These are phyloP conservation scores for Nineta flava DNA, from an alignment of 2,888 invertebrate genomes.

Conservation along the genomic window DNA sequence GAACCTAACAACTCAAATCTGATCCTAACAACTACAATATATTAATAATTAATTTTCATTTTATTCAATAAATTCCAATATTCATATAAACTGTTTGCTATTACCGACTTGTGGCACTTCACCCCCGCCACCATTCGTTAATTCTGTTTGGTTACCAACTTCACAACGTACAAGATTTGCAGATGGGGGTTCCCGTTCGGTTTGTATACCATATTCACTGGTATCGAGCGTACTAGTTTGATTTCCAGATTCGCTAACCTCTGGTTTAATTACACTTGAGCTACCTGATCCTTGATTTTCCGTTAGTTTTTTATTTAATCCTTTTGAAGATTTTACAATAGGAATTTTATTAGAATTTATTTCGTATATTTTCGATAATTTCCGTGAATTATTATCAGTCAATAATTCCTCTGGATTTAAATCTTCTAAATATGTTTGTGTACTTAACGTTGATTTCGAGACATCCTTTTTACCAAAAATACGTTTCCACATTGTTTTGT, in stretches of 20 bases:
- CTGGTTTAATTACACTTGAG: background rate
- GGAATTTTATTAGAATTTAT: background rate
- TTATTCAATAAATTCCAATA: too few relatives aligned
- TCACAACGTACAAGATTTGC: background rate
- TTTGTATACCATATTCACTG: background rate
- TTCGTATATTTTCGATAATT: background rate
- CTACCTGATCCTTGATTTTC: background rate
- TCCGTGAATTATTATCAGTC: too few relatives aligned
- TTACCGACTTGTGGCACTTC: background rate
- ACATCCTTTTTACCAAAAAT: background rate
- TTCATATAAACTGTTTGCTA: too few relatives aligned
- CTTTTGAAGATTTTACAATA: background rate
- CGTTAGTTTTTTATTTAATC: background rate
- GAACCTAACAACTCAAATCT: too few relatives aligned
- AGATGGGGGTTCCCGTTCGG: background rate
- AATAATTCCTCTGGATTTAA: too few relatives aligned
- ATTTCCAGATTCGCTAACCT: background rate
- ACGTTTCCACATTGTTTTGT: constrained; percentile 2
- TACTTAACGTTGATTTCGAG: too few relatives aligned
- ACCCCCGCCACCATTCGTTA: background rate
- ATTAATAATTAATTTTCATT: too few relatives aligned
- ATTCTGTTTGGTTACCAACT: background rate
- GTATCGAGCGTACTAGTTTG: background rate
- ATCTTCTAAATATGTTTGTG: too few relatives aligned
- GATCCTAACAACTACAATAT: too few relatives aligned